Evolutionary conservation across 2,113 vertebrate species (phyloP), one percentile per base, ranked within the genome.

Genomic region (Heterotilapia buettikoferi): DNA sequence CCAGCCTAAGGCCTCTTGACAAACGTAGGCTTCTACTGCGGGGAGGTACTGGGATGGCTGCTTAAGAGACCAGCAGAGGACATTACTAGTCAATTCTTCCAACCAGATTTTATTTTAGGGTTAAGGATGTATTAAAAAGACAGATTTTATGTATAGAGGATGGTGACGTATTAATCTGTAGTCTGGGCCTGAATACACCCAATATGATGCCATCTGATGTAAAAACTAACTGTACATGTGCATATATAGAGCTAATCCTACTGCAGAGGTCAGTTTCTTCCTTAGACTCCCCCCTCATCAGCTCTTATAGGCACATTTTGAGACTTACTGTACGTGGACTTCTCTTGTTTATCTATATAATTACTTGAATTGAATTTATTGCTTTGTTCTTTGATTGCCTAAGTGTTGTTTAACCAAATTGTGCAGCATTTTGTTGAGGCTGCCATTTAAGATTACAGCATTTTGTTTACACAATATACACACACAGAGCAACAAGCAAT

Each of bases 1-100:
- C 97, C 59, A 98, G 97, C 94, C 97, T 97, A 50, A 98, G 97
- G 85, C 97, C 97, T 59, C 93, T 95, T 26, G 79, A 94, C 71
- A 96, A 78, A 0, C 95, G 86, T 21, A 97, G 96, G 86, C 95
- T 96, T 31, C 92, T 95, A 73, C 95, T 93, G 88, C 97, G 97
- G 13, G 95, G 94, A 71, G 96, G 94, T 3, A 94, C 92, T 2
- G 94, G 95, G 80, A 96, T 94, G 45, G 96, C 90, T 9, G 97
- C 95, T 84, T 50, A 78, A 78, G 24, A 78, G 71, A 78, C 71
- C 71, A 78, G 24, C 18, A 78, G 43, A 78, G 10, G 43, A 50
- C 10, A 47, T 78, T 12, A 78, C 11, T 50, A 47, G 43, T 31
- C 43, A 47, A 9, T 31, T 50, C 24, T 29, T 29, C 6, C 24